Base-by-base conservation (phyloP, 1,140 invertebrate genomes). In the Procambarus clarkii region DNA sequence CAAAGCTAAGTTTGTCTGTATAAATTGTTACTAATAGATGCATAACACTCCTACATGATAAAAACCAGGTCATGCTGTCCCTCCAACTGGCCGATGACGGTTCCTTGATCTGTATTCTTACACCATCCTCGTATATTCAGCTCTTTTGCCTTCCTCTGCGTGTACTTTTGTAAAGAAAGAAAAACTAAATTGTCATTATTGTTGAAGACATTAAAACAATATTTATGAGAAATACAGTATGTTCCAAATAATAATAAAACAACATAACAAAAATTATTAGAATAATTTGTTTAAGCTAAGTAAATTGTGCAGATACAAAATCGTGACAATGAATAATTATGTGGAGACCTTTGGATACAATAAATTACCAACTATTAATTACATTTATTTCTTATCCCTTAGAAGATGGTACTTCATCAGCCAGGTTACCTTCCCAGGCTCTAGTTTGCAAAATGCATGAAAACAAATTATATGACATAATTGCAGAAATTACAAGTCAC, bases 41-140 rank as follows among this genome's bases (percentile, higher is more conserved):
- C n/a, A 84, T 18, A 84, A 48, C 21, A 71, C 15, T 64, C 80
- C 50, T 86, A 86, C 84, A 86, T 86, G 84, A 24, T 50, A 11
- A 21, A 15, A 50, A 86, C 69, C 48, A 15, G 9, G 44, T 54
- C 45, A 44, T 21, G 2, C 15, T 58, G 21, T 50, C 84, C 84
- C 74, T 86, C 84, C 84, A 86, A n/a, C 84, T 77, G 84, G 84
- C 84, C 84, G 50, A 50, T 24, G 45, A 86, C 84, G 50, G 84
- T 86, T 24, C 71, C 71, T 76, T 46, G 45, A 34, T 86, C 71
- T 74, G 84, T 86, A 50, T 86, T 86, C 84, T 54, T 86, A 77
- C 84, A 86, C 84, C 84, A 86, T 60, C 84, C 84, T 77, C 84
- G 84, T 24, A 86, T 18, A 77, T 44, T 64, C 64, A 86, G 74